Evolutionary conservation across 2,113 vertebrate genomes (phyloP).

Genomic region (Rhineura floridana): DNA sequence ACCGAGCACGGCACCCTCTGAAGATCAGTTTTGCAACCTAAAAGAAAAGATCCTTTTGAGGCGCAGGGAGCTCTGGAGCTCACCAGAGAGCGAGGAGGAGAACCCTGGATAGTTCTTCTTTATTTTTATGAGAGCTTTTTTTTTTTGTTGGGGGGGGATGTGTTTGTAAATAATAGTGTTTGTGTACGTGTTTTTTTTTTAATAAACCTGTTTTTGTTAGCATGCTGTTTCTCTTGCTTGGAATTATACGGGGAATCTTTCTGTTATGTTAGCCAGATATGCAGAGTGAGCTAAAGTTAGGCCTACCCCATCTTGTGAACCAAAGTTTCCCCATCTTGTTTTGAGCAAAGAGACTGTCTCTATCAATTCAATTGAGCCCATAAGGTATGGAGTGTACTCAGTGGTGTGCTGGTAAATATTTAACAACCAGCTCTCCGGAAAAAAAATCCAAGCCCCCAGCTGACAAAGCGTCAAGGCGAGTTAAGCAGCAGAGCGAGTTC

Average conservation of each 20-base stretch:
- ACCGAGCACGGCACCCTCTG: accelerated
- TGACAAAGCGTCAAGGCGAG: no score
- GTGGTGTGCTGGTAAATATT: no score
- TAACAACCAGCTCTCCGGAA: no score
- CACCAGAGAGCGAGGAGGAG: not conserved
- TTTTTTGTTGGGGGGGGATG: not conserved
- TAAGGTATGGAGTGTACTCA: no score
- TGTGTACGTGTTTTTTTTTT: not conserved
- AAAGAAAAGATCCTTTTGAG: not conserved
- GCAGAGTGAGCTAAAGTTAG: no score
- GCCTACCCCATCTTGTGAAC: no score
- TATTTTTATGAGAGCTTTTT: no score
- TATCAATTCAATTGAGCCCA: no score
- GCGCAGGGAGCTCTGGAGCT: not conserved
- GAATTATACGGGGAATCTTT: not conserved
- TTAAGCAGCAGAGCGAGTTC: no score
- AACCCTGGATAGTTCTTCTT: not conserved
- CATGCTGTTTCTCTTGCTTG: not conserved
- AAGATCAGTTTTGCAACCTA: not conserved
- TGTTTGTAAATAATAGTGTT: not conserved
- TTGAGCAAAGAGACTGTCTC: no score
- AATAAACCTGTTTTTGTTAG: not conserved
- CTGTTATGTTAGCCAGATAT: not conserved
- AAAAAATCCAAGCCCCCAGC: no score
- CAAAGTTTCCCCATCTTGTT: no score